phyloP scores from a whole-genome alignment of 2,888 invertebrate genomes.

The Heteromyza rotundicornis region DNA sequence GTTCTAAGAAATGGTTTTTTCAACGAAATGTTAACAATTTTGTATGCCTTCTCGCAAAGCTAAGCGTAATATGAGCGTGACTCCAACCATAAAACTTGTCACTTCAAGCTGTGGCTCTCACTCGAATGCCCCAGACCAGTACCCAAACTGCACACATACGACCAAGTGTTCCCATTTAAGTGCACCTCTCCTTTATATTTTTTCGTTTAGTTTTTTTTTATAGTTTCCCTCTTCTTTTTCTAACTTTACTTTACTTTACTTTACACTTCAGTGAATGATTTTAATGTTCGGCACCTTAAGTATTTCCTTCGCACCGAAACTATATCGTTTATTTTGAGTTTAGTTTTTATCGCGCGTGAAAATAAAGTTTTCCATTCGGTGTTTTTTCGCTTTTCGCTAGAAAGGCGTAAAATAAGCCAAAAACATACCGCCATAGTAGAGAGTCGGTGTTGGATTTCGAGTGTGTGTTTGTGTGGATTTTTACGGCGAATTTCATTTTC shows the following conservation, averaged over 20 bases:
- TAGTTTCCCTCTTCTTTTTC: not conserved
- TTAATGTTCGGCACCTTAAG: not conserved
- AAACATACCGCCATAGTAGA: not conserved
- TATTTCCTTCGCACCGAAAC: not conserved
- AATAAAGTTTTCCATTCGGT: constrained; percentile 49
- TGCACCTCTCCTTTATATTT: not conserved
- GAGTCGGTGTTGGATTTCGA: not conserved
- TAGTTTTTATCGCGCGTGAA: constrained; percentile 49
- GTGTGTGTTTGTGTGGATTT: constrained; percentile 12
- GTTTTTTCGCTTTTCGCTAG: not conserved
- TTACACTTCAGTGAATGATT: not conserved
- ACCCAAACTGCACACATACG: not conserved
- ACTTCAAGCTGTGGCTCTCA: not conserved
- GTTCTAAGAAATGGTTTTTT: no score
- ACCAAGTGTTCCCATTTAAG: not conserved
- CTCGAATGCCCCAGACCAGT: not conserved
- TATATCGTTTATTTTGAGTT: constrained; percentile 7
- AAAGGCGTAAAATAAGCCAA: constrained; percentile 11
- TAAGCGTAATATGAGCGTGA: no score
- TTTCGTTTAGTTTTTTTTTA: not conserved
- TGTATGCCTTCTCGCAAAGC: no score
- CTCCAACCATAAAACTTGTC: not conserved
- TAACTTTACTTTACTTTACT: not conserved
- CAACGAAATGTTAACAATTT: no score
- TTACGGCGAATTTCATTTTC: constrained; percentile 1